Evolutionary conservation across 2,888 invertebrate genomes (phyloP).

Genomic region (Dynastes hyllus): DNA sequence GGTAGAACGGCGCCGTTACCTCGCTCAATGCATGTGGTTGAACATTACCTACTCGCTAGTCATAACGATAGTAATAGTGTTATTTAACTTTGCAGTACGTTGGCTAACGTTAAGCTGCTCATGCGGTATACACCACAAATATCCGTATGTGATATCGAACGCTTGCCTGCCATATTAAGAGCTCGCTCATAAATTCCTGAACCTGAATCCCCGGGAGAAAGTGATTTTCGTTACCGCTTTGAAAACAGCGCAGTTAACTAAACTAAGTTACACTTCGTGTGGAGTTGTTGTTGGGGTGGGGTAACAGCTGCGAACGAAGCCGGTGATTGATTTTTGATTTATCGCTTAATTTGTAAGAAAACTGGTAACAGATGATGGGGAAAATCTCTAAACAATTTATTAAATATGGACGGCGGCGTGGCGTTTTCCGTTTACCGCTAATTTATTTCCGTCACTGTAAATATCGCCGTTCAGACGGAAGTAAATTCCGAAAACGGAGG

Average conservation of each 20-base stretch:
- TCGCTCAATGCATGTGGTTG: too few relatives aligned
- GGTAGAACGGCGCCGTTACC: too few relatives aligned
- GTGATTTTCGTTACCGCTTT: conserved; percentile 36
- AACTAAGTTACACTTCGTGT: conserved; percentile 44
- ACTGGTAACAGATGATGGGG: conserved; percentile 38
- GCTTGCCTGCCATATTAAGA: too few relatives aligned
- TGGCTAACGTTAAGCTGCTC: too few relatives aligned
- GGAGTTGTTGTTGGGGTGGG: conserved; percentile 35
- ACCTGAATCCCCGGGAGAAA: conserved; percentile 25
- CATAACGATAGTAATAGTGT: too few relatives aligned
- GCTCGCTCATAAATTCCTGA: conserved; percentile 21
- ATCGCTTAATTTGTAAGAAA: conserved; percentile 52
- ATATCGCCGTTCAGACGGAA: conserved; percentile 20
- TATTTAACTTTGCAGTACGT: too few relatives aligned
- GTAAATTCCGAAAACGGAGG: conserved; percentile 12
- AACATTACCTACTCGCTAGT: too few relatives aligned
- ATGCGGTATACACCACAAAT: too few relatives aligned
- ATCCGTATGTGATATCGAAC: too few relatives aligned
- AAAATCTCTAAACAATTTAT: conserved; percentile 46
- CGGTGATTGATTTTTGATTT: conserved; percentile 55
- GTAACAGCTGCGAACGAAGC: conserved; percentile 50
- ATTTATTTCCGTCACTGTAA: conserved; percentile 36
- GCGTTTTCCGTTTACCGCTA: conserved; percentile 14
- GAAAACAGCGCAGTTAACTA: conserved; percentile 48
- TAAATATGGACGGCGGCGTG: conserved; percentile 30